Evolutionary conservation across 2,888 invertebrate genomes (phyloP), one percentile per base, ranked within the genome.

Genomic region (Trichacis sp.): DNA sequence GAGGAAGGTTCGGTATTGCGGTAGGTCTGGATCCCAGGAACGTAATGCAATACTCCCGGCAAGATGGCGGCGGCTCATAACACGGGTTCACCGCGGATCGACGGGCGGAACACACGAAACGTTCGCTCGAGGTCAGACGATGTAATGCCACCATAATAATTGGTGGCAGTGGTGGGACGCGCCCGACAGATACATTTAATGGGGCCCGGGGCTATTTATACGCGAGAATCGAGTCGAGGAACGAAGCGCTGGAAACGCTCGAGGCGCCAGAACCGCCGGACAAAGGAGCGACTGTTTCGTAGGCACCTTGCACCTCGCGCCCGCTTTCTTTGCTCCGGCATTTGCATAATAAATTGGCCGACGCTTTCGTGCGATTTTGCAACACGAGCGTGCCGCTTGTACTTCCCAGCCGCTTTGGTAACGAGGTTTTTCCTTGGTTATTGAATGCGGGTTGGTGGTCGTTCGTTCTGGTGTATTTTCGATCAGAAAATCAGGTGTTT

Each of bases 191-290:
- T 17, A 15, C 20, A 24, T 51, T 51, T 51, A 48, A 63, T 53
- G 57, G 52, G 43, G 9, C 17, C 55, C 54, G 67, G 54, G 57
- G 70, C 70, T 76, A 75, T 76, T 74, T 76, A 74, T 74, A 75
- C n/a, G n/a, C n/a, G n/a, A n/a, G 42, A 42, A 42, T 18, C 42
- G 17, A 18, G 15, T 18, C 6, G 14, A n/a, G n/a, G n/a, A n/a
- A n/a, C n/a, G n/a, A n/a, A n/a, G 33, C 8, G n/a, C 33, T 33
- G 33, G n/a, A 33, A 33, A 33, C 33, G 33, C 33, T 6, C 29
- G 4, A 4, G 29, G 29, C n/a, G n/a, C n/a, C n/a, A 29, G 9
- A 9, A 4, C 29, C 29, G 9, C 29, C 11, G n/a, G n/a, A 33
- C 33, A 33, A 33, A 33, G 33, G n/a, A 6, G 33, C 6, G 33